These are phyloP conservation scores for Apostichopus parvimensis DNA, from an alignment of 35 echinoderm and acorn worm genomes.

Conservation along the genomic window DNA sequence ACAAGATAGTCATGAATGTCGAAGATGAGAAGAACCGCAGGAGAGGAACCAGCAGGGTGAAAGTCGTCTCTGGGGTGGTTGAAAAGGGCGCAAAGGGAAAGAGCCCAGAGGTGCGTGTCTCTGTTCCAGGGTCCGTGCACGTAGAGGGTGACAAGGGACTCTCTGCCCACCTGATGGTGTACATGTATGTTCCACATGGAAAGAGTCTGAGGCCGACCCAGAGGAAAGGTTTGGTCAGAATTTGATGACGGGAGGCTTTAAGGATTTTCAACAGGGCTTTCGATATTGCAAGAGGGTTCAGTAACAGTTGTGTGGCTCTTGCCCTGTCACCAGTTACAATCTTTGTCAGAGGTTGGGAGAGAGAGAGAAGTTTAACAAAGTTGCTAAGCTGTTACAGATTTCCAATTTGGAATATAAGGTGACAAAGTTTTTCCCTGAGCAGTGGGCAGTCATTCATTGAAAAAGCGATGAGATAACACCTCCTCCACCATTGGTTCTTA, in stretches of 20 bases:
- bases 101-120: conserved; percentile 41
- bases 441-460: too few relatives aligned
- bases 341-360: background rate
- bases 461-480: too few relatives aligned
- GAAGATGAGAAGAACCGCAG: conserved; percentile 41
- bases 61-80: conserved; percentile 22
- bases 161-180: conserved; percentile 41
- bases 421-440: too few relatives aligned
- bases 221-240: background rate
- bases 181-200: conserved; percentile 53
- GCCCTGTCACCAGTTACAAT: background rate
- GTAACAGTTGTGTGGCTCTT: background rate
- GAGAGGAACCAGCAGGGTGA: conserved; percentile 7
- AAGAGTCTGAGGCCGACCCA: conserved; percentile 28
- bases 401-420: too few relatives aligned
- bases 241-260: background rate
- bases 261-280: background rate
- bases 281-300: background rate
- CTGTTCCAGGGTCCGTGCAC: conserved; percentile 32
- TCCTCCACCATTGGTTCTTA: too few relatives aligned
- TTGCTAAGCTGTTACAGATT: background rate
- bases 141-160: conserved; percentile 30
- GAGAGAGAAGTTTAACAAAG: background rate
- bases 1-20: conserved; percentile 43
- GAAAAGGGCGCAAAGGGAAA: conserved; percentile 19